Evolutionary conservation across 2,888 invertebrate genomes (phyloP).

Genomic region (Leucophenga maculata): DNA sequence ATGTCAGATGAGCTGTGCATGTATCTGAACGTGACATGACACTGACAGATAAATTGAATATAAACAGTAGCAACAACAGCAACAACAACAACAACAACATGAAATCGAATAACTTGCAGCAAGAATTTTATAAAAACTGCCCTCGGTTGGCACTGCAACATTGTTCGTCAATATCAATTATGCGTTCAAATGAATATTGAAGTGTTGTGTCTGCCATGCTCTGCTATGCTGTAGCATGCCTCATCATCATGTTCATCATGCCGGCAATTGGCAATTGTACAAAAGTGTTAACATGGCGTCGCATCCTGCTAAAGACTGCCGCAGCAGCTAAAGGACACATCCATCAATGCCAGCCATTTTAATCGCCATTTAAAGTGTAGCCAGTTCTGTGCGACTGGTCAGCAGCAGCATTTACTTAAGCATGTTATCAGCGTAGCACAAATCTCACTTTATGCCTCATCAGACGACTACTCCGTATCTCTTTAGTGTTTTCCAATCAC

Average conservation of each 20-base stretch:
- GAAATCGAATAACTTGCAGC: not conserved
- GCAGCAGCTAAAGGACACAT: conserved; percentile 57
- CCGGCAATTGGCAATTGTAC: conserved; percentile 60
- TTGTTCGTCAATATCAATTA: conserved; percentile 66
- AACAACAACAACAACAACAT: conserved; percentile 19
- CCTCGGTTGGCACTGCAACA: conserved; percentile 51
- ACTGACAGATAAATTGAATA: conserved; percentile 59
- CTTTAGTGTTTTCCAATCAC: conserved; percentile 65
- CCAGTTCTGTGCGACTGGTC: conserved; percentile 35
- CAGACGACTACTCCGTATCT: conserved; percentile 49
- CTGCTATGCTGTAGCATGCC: conserved; percentile 17
- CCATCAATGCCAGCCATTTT: conserved; percentile 68
- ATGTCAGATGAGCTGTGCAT: conserved; percentile 31
- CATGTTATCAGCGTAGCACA: conserved; percentile 64
- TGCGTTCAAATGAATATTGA: conserved; percentile 67
- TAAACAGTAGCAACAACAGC: conserved; percentile 7
- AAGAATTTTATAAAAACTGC: conserved; percentile 62
- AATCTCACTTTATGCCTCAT: conserved; percentile 52
- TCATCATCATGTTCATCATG: conserved; percentile 20
- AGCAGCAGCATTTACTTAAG: conserved; percentile 61
- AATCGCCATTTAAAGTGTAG: conserved; percentile 69
- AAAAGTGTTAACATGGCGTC: conserved; percentile 67
- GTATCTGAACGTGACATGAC: conserved; percentile 65
- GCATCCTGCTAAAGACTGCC: conserved; percentile 49
- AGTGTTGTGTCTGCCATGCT: conserved; percentile 58